Conservation (phyloP, 2,888 invertebrate genomes). For the Tetanocera ferruginea region DNA sequence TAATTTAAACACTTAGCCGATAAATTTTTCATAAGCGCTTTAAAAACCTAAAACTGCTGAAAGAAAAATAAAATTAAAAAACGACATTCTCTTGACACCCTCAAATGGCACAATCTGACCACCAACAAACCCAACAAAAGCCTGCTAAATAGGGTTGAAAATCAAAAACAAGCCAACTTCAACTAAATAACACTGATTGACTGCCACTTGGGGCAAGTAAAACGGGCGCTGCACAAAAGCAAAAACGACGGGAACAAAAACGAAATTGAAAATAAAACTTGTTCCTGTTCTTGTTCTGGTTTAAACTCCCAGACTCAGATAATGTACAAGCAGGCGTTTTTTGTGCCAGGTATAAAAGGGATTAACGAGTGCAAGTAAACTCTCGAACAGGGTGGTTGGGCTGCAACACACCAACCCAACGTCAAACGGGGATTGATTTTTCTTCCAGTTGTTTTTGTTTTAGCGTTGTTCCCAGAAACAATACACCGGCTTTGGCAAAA, state of each 20-base stretch:
- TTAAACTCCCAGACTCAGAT: neutral
- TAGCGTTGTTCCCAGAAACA: neutral
- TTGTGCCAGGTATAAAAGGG: neutral
- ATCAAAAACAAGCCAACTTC: constrained; percentile 10
- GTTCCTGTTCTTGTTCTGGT: neutral
- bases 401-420: neutral
- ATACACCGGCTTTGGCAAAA: neutral
- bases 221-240: neutral
- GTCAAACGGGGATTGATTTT: neutral
- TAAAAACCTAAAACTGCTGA: no score
- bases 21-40: no score
- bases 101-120: neutral
- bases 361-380: constrained; percentile 7
- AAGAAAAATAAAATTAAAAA: neutral
- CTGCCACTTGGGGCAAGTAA: constrained; percentile 23
- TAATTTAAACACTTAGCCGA: no score
- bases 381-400: neutral
- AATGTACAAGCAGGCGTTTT: neutral
- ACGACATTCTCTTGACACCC: neutral
- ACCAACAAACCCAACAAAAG: neutral
- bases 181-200: constrained; percentile 48
- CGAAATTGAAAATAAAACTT: neutral
- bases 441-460: neutral
- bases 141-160: constrained; percentile 34
- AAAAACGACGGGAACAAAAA: neutral